Evolutionary conservation across 2,888 invertebrate genomes (phyloP), one percentile per base, ranked within the genome.

Genomic region (Diaphora mendica): DNA sequence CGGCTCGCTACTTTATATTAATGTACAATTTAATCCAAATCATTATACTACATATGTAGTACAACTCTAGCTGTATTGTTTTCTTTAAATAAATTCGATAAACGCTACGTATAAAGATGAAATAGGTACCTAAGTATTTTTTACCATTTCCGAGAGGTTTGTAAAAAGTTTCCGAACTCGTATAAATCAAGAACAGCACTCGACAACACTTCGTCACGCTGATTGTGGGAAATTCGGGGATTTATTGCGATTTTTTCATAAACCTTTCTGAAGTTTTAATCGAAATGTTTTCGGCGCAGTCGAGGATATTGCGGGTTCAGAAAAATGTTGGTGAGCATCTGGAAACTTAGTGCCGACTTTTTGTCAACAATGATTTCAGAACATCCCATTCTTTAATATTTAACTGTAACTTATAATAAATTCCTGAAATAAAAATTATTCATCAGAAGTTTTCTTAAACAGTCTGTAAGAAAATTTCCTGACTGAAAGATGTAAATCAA

Each of bases 201-300:
- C 48, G 68, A 68, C 62, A 64, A 68, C 48, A 35, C 42, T 64
- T 35, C 33, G 35, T 68, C 35, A 67, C n/a, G 39, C 33, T 48
- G 64, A 68, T 72, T 68, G 48, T 48, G 33, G n/a, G 39, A 72
- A 64, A 51, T 64, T 68, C 35, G 8, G 51, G 64, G 72, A 72
- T 68, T 72, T 64, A 68, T 64, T 51, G 68, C 17, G 48, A 30
- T 44, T 44, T 64, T 48, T 33, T 69, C 42, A 26, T 3, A 69
- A 39, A 26, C 42, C 39, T 62, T 20, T 42, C 30, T 70, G 62
- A 51, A 69, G 39, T 69, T 69, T 59, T 64, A 70, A 64, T 70
- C 64, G 70, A 64, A 44, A 70, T 70, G 44, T 62, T 70, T 42
- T 62, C 23, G 42, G 59, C 15, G 39, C 26, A 68, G 68, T 33